Percentiles rank a stretch among this genome's conserved stretches.
Conservation (phyloP, 2,888 invertebrate species). For the Cryptocephalus primarius region DNA sequence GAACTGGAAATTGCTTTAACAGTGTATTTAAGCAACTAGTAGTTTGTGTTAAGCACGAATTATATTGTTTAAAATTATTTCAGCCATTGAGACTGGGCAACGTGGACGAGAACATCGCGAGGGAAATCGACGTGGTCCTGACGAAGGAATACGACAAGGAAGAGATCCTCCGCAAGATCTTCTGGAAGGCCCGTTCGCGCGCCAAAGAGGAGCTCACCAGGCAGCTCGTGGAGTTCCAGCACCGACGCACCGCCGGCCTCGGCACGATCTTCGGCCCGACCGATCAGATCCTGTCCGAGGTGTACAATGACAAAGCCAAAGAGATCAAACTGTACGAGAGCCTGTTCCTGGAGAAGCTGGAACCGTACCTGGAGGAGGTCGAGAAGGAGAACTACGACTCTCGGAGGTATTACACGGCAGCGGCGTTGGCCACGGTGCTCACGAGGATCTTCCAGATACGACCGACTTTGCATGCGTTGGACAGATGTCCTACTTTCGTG, state of each 20-base stretch:
- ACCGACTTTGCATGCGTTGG: constrained; percentile 47
- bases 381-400: constrained; percentile 51
- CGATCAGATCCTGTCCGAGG: constrained; percentile 67
- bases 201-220: constrained; percentile 74
- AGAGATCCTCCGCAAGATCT: constrained; percentile 77
- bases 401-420: constrained; percentile 57
- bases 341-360: constrained; percentile 60
- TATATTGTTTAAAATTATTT: constrained; percentile 12
- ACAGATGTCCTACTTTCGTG: constrained; percentile 74
- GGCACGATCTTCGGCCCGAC: constrained; percentile 83
- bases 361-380: constrained; percentile 53
- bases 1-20: too few species aligned
- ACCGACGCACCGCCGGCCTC: constrained; percentile 80
- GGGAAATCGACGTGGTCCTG: constrained; percentile 82
- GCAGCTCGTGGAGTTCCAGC: constrained; percentile 69
- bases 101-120: constrained; percentile 77
- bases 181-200: constrained; percentile 76
- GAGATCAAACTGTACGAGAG: constrained; percentile 64
- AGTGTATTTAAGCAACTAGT: too few species aligned
- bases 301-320: constrained; percentile 66
- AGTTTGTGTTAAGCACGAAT: background rate
- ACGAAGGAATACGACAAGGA: constrained; percentile 80
- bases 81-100: constrained; percentile 71
- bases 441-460: constrained; percentile 64
- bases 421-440: constrained; percentile 71